Evolutionary conservation across 2,113 vertebrate species (phyloP).

Genomic region (Galbula dea): DNA sequence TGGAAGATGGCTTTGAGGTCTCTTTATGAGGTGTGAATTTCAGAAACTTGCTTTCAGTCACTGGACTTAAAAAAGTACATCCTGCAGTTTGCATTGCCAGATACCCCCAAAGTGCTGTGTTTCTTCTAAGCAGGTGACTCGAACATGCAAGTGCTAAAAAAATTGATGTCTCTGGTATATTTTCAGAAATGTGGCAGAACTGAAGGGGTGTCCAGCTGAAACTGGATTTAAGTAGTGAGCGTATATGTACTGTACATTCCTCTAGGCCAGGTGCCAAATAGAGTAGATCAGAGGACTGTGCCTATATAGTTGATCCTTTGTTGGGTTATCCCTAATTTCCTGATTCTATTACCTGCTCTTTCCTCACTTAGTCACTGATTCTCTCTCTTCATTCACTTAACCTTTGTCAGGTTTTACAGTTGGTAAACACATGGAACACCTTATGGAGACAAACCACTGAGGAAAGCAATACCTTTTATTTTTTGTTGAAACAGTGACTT

Average conservation of each 20-base stretch:
- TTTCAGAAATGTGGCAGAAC: not conserved
- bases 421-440: not conserved
- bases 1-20: no score
- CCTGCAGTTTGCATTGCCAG: not conserved
- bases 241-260: accelerated
- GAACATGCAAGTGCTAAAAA: not conserved
- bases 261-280: not conserved
- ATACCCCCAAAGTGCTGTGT: not conserved
- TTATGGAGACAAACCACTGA: not conserved
- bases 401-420: not conserved
- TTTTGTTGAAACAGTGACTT: not conserved
- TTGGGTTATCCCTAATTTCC: not conserved
- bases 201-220: not conserved
- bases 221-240: accelerated
- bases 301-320: not conserved
- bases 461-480: not conserved
- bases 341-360: not conserved
- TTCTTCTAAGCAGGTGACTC: not conserved
- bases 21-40: not conserved
- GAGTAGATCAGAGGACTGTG: not conserved
- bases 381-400: not conserved
- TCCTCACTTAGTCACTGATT: not conserved
- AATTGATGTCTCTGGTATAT: not conserved
- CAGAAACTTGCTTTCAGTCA: not conserved
- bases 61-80: not conserved